These are phyloP conservation scores for Danaus plexippus DNA, from an alignment of 1,140 invertebrate genomes.

Conservation along the genomic window DNA sequence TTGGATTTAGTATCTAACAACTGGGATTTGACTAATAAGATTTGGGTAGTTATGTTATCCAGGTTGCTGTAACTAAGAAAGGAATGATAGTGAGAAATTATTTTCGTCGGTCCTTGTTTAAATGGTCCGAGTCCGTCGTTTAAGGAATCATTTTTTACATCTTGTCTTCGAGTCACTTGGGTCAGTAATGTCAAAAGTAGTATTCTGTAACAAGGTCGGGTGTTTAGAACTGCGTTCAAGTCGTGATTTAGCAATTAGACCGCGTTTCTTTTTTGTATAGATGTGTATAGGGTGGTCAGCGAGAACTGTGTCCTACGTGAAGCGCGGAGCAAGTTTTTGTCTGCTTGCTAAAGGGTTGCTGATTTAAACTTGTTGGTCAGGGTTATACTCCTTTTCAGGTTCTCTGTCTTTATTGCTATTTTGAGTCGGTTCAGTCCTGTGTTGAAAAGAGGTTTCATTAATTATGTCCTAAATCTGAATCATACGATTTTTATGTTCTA, in stretches of 20 bases:
- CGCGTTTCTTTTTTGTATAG: conserved; percentile 24
- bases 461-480: conserved; percentile 20
- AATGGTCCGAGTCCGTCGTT: conserved; percentile 18
- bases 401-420: conserved; percentile 25
- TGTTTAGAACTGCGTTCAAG: conserved; percentile 22
- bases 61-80: conserved; percentile 16
- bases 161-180: conserved; percentile 1
- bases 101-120: conserved; percentile 10
- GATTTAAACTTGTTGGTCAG: conserved; percentile 25
- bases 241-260: conserved; percentile 23
- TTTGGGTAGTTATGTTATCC: conserved; percentile 10
- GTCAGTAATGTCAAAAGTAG: conserved; percentile 10
- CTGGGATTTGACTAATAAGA: conserved; percentile 1
- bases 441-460: conserved; percentile 17
- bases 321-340: conserved; percentile 25
- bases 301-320: conserved; percentile 22
- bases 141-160: conserved; percentile 18
- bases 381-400: conserved; percentile 22
- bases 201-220: conserved; percentile 21
- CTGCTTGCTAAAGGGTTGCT: conserved; percentile 22
- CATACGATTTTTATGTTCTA: conserved; percentile 20
- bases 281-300: conserved; percentile 26
- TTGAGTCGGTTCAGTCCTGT: conserved; percentile 15
- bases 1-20: no score
- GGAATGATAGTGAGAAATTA: conserved; percentile 22